Conservation (phyloP, 2,797 vertebrate species). For the Danio aesculapii region DNA sequence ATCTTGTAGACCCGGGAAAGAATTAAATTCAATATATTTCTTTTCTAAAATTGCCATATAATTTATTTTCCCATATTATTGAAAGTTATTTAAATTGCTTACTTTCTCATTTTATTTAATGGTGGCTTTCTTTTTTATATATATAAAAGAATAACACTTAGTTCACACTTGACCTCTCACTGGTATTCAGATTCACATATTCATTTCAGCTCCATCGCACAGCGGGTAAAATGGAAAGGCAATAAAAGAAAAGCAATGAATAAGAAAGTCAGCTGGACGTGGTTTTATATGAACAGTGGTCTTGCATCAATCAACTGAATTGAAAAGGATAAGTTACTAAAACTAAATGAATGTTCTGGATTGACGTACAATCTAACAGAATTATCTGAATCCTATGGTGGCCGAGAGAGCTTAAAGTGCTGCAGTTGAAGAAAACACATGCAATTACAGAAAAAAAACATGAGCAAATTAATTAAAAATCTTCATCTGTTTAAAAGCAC, state of each 20-base stretch:
- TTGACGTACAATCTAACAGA: too few relatives aligned
- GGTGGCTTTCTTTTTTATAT: neutral
- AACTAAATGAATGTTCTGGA: too few relatives aligned
- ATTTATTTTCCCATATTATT: neutral
- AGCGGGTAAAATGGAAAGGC: constrained; percentile 10
- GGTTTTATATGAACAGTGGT: neutral
- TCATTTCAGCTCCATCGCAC: constrained; percentile 3
- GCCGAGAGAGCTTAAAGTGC: too few relatives aligned
- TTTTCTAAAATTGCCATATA: constrained; percentile 6
- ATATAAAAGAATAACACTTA: neutral
- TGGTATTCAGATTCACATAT: neutral
- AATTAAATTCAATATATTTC: neutral
- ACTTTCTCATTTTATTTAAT: neutral
- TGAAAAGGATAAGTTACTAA: neutral
- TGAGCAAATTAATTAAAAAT: too few relatives aligned
- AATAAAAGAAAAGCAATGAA: constrained; percentile 21
- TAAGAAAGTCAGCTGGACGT: neutral
- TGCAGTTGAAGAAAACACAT: too few relatives aligned
- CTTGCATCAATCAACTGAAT: neutral
- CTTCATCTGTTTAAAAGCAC: too few relatives aligned
- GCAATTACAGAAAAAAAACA: too few relatives aligned
- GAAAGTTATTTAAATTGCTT: neutral
- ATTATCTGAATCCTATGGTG: too few relatives aligned
- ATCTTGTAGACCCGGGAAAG: neutral
- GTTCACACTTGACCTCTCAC: neutral